Evolutionary conservation across 2,888 invertebrate genomes (phyloP), one percentile per base, ranked within the genome.

Genomic region (Lochmaea capreae): DNA sequence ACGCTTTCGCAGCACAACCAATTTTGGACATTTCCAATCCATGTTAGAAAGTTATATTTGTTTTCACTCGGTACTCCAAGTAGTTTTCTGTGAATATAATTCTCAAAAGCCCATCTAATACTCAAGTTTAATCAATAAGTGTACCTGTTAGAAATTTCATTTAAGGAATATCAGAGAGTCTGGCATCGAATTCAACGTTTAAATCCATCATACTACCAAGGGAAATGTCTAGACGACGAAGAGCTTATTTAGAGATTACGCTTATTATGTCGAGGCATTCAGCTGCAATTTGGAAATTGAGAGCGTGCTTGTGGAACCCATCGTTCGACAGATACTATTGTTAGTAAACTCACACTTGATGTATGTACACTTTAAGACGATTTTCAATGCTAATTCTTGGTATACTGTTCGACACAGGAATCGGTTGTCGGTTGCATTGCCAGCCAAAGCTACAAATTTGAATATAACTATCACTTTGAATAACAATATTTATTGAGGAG

Each of bases 181-280:
- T 46, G 46, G n/a, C 52, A 16, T 1, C 11, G 58, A 58, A 58
- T 12, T 58, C 22, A 22, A 22, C 10, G 11, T 26, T 58, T 26
- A 58, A 42, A 39, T 26, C 62, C 62, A n/a, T 62, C 16, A 16
- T 39, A 16, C 8, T 42, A 42, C 16, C n/a, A 39, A 11, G 14
- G 16, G 62, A 62, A 62, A 62, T 62, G 62, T 62, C 62, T 62
- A 62, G 39, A 62, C 62, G 42, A 16, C 14, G 62, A 39, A 6
- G 42, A 62, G 62, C 42, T 62, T 62, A 62, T 42, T 62, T n/a
- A 16, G n/a, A 42, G 62, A 62, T 62, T 62, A 62, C 10, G 33
- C 62, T 59, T 14, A 59, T 59, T 59, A 33, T 42, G 33, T 18
- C 42, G 42, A 62, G 33, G 42, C 62, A 42, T 62, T 62, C 62